Base-by-base conservation (phyloP, 30 jellyfish, hydroid and myxozoan species). In the Euphysa ruthae region DNA sequence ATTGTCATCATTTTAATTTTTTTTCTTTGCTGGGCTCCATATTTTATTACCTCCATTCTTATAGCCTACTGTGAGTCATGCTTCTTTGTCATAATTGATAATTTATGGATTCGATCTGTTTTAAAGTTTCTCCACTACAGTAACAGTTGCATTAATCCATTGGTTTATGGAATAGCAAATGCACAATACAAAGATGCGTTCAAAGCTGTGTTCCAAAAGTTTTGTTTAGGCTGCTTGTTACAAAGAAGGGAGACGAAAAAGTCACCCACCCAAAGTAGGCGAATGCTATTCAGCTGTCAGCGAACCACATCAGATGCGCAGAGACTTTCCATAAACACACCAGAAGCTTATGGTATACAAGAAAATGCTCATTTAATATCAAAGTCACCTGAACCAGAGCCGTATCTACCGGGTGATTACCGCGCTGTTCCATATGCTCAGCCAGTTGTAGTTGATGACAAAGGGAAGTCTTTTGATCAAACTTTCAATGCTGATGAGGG, bases 121-220 rank as follows among this genome's bases (percentile, higher is more conserved):
- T 84, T 74, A 50, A 79, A 71, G 1, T 86, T 93, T 93, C 75
- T 86, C 56, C 96, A 86, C 55, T 86, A 86, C 73, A 32, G 71
- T 38, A 86, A 79, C 76, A 81, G 95, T 44, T 86, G 96, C 49
- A 49, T 87, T 61, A 86, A 86, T 74, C 96, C 96, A 21, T 74
- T 86, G 34, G 78, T 86, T 23, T 86, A 86, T 61, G 93, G 93
- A 63, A 86, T 86, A 25, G 92, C 75, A 63, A 86, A 86, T 32
- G 93, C 96, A 8, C 87, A 79, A 21, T 86, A 86, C 79, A 79
- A 79, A 51, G 96, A 86, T 6, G 96, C 94, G 4, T 86, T 86
- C 77, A 86, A 79, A 57, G 29, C 43, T 35, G 94, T 79, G 21
- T 49, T 86, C 32, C 58, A 69, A 63, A 62, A 56, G 58, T n/a